phyloP scores from a whole-genome alignment of 2,888 invertebrate species.

The Cataglyphis albicans region DNA sequence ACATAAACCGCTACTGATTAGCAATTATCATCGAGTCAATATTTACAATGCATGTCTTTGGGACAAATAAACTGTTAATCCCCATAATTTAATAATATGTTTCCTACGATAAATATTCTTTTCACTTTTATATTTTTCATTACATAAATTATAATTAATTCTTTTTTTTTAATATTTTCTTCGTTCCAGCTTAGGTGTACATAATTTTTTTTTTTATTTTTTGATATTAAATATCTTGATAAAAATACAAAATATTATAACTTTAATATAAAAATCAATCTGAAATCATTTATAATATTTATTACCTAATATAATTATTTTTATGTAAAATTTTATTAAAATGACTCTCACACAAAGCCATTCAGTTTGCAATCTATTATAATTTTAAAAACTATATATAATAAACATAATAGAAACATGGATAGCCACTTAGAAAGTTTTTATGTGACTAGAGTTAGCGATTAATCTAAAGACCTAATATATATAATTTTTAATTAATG shows the following conservation, averaged over 20 bases:
- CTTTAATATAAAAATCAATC: neutral
- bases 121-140: neutral
- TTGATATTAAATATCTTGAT: neutral
- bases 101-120: neutral
- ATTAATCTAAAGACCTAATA: neutral
- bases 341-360: neutral
- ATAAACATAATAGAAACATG: neutral
- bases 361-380: neutral
- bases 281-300: neutral
- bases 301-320: neutral
- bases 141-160: neutral
- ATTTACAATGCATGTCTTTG: conserved; percentile 1
- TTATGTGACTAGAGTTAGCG: neutral
- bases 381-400: neutral
- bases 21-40: neutral
- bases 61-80: conserved; percentile 12
- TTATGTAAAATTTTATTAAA: neutral
- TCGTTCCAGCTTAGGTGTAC: neutral
- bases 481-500: neutral
- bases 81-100: neutral
- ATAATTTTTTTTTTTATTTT: neutral
- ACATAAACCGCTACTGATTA: conserved; percentile 13
- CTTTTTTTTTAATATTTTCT: neutral
- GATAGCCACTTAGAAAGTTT: neutral
- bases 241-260: neutral